Percentiles rank a stretch among this genome's conserved stretches.
These are phyloP conservation scores for Saxidomus purpurata DNA, from an alignment of 1,140 invertebrate genomes.

Conservation along the genomic window DNA sequence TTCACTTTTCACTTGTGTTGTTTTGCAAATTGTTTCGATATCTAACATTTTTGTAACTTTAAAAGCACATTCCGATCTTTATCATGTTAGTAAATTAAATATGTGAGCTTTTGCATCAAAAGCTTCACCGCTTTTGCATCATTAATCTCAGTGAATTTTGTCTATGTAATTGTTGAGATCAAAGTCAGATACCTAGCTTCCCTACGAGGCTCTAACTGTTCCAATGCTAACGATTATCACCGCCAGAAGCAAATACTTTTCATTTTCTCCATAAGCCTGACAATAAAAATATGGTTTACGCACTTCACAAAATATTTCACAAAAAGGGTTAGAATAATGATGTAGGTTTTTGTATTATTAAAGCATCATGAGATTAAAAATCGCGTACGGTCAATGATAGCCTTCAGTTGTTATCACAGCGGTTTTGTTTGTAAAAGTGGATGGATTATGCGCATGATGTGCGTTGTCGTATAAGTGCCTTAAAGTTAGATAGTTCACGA, in stretches of 20 bases:
- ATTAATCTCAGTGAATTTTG: not conserved
- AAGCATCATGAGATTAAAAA: constrained; percentile 45
- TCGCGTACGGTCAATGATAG: constrained; percentile 34
- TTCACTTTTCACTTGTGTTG: no score
- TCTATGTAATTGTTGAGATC: constrained; percentile 38
- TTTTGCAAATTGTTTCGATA: no score
- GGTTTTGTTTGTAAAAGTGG: constrained; percentile 45
- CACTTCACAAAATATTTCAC: not conserved
- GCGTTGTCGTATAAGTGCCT: constrained; percentile 27
- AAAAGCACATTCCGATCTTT: not conserved
- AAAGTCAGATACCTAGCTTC: constrained; percentile 5
- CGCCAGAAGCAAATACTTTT: constrained; percentile 14
- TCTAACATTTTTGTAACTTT: not conserved
- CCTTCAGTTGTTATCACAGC: not conserved
- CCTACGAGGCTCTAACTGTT: not conserved
- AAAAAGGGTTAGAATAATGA: constrained; percentile 18
- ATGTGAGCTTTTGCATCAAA: constrained; percentile 9
- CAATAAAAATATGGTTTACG: constrained; percentile 35
- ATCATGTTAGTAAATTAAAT: not conserved
- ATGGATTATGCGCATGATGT: constrained; percentile 27
- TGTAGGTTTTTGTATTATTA: constrained; percentile 29
- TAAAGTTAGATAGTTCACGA: constrained; percentile 54
- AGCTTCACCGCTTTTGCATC: not conserved
- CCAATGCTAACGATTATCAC: not conserved
- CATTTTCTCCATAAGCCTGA: constrained; percentile 8